These are phyloP conservation scores for Eueremaeus valkanovi DNA, from an alignment of 2,888 invertebrate genomes.

Conservation along the genomic window DNA sequence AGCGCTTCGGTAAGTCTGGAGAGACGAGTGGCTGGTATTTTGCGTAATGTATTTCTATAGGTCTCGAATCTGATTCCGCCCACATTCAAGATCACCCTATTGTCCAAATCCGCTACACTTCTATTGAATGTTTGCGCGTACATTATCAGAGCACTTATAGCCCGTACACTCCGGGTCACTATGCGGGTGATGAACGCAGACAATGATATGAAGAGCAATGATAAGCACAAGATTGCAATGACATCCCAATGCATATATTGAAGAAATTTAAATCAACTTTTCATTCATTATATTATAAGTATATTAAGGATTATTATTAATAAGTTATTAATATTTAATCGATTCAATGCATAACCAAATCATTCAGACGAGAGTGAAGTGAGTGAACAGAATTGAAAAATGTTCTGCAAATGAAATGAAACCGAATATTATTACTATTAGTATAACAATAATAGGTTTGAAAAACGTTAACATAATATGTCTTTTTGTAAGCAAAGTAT, in stretches of 20 bases:
- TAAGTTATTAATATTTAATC: slow-evolving; percentile 16
- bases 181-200: not conserved
- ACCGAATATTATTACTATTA: too few species aligned
- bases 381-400: not conserved
- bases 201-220: slow-evolving; percentile 1
- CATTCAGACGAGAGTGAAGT: not conserved
- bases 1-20: slow-evolving; percentile 86
- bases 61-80: slow-evolving; percentile 97
- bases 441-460: not conserved
- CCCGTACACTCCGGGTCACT: not conserved
- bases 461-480: not conserved
- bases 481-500: not conserved
- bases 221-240: not conserved
- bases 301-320: not conserved
- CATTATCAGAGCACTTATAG: not conserved
- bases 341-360: slow-evolving; percentile 10
- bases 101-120: slow-evolving; percentile 59
- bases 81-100: slow-evolving; percentile 97
- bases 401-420: not conserved
- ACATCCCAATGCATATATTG: slow-evolving; percentile 1
- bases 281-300: not conserved
- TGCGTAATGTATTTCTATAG: slow-evolving; percentile 91
- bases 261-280: not conserved
- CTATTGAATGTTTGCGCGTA: slow-evolving; percentile 31
- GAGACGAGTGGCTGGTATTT: slow-evolving; percentile 91